Evolutionary conservation across 2,888 invertebrate species (phyloP), one percentile per base, ranked within the genome.

Genomic region (Actias luna): DNA sequence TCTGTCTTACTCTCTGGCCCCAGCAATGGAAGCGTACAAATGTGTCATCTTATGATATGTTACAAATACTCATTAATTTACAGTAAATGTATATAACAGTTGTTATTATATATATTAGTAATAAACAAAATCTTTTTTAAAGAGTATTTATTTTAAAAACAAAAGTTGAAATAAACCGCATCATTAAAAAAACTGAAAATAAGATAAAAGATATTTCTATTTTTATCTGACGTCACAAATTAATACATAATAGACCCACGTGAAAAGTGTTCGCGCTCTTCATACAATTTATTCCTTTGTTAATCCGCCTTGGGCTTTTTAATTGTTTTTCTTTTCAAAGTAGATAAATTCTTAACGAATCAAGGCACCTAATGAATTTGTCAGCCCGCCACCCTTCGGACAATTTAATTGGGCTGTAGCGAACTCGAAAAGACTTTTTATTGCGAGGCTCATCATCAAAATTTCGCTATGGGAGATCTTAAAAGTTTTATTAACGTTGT

Each of bases 361-460:
- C 74, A 74, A 73, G 73, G 16, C 67, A 69, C 70, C 72, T 80
- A 77, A 82, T 79, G 77, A 82, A 81, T 82, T 82, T 78, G 80
- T 79, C 78, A 74, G 76, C 77, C 72, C 67, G 60, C 68, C 69
- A 69, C 66, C 62, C 67, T 67, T 65, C 64, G 68, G 75, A 74
- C 73, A 74, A 73, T 80, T 82, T 85, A 85, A 86, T 87, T 85
- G 81, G 79, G 69, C 76, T 67, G 75, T 77, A 75, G 71, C 74
- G 75, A 77, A 77, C 69, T 77, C 67, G 63, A 61, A 60, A 59
- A 65, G 80, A 82, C 75, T 84, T 85, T 84, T 81, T 83, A 83
- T 82, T 82, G 75, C 80, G 77, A 80, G 76, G 67, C 75, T 75
- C 71, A 72, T 83, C 82, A 85, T 85, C 83, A 84, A 86, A 87